These are phyloP conservation scores for Cepphus grylle DNA, from an alignment of 2,113 vertebrate genomes.

Conservation along the genomic window DNA sequence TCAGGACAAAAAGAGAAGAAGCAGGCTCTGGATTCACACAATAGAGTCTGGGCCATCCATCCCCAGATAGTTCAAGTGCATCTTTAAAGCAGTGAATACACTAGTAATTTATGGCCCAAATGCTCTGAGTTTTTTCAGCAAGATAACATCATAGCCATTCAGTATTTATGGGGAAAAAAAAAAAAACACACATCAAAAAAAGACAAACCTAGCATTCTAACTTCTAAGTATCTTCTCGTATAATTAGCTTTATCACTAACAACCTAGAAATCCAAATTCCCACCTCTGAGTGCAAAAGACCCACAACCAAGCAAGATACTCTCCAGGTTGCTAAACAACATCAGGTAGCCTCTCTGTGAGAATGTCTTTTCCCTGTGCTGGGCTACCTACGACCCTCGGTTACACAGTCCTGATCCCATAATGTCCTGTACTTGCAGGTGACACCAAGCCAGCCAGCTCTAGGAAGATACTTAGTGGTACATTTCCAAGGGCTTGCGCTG, in stretches of 20 bases:
- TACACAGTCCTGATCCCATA: fast-evolving
- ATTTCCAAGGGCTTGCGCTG: background rate
- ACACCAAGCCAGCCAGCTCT: background rate
- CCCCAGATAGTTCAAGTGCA: background rate
- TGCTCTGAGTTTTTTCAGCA: background rate
- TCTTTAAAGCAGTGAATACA: background rate
- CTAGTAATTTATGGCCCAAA: background rate
- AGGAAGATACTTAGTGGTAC: background rate
- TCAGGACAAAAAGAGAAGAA: background rate
- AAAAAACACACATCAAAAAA: background rate
- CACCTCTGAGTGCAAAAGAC: background rate
- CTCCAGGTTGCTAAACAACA: background rate
- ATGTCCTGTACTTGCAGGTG: fast-evolving
- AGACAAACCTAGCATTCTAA: background rate
- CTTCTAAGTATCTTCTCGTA: background rate
- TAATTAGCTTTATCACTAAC: background rate
- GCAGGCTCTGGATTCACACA: background rate
- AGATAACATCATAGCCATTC: background rate
- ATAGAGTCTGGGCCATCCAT: background rate
- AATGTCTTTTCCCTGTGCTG: fast-evolving
- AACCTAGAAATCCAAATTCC: background rate
- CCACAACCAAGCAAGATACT: background rate
- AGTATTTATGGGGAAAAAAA: background rate
- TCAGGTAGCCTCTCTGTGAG: background rate
- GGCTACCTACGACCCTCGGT: fast-evolving